phyloP scores from a whole-genome alignment of 2,797 vertebrate species.

The Chrysocyon brachyurus region DNA sequence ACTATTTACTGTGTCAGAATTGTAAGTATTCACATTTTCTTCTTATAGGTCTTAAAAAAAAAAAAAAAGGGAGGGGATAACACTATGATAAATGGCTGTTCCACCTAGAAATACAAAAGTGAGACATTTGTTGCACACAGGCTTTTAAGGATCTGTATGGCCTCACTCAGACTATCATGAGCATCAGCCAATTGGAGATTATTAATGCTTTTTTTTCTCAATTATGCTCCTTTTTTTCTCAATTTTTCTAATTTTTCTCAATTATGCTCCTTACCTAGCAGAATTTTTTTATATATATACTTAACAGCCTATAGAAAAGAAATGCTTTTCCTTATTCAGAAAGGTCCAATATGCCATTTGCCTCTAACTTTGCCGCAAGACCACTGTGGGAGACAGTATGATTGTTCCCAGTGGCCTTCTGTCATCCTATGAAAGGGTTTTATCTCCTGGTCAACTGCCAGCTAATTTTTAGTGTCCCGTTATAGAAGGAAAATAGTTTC shows the following conservation, averaged over 20 bases:
- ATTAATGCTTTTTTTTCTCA: neutral
- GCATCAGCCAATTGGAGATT: neutral
- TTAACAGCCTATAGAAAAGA: neutral
- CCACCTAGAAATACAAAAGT: neutral
- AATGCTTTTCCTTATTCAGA: slow-evolving; percentile 24
- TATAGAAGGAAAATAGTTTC: neutral
- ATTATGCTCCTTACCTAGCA: neutral
- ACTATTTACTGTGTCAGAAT: neutral
- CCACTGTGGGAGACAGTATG: neutral
- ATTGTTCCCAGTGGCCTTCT: neutral
- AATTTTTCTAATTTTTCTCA: neutral
- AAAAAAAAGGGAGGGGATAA: neutral
- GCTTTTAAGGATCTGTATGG: neutral
- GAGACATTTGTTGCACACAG: neutral
- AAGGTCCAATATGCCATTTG: neutral
- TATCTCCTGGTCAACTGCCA: neutral
- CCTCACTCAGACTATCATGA: neutral
- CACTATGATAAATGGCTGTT: neutral
- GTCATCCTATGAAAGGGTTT: neutral
- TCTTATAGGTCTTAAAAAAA: neutral
- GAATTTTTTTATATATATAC: neutral
- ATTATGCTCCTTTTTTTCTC: neutral
- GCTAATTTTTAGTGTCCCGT: neutral
- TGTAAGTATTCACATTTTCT: neutral
- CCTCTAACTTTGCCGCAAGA: neutral